Base-by-base conservation (phyloP, 30 jellyfish, hydroid and myxozoan species). In the Cassiopea xamachana region DNA sequence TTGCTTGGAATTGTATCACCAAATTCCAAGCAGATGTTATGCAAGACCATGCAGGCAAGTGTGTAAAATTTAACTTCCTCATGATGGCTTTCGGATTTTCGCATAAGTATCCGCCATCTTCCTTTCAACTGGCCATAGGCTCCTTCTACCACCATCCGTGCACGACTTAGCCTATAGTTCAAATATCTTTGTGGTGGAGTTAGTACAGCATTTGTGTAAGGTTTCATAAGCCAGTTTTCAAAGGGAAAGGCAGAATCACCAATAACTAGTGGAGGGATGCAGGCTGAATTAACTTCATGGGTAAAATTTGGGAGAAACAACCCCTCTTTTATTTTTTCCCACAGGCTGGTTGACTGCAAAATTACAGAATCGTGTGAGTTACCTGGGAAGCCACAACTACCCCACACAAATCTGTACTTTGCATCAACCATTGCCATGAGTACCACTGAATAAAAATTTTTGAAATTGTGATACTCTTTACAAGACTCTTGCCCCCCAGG, bases 391-490 rank as follows among this genome's bases (percentile, higher is more conserved):
- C 97, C 97, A 84, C 89, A 75, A 60, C 94, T 70, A n/a, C 86
- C 94, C 94, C 97, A 83, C 64, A 91, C 77, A 84, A 79, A 91
- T 68, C 94, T 62, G 83, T 79, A 90, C 71, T 90, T 83, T 45
- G 94, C 91, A 48, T 77, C 90, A 14, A 91, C 97, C 91, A 83
- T 60, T 48, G 97, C 97, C 94, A 91, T 91, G 45, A 84, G 83
- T 16, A 91, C 90, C 64, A 81, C 87, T 10, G 94, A 91, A 83
- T 91, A 91, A 84, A 77, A 84, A 13, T 76, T 75, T 51, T 81
- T 89, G 39, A 27, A 27, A 27, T 27, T 27, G 39, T 27, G 39
- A 27, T 27, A 27, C 39, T 27, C 39, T 27, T 27, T 27, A 27
- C 39, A 27, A 27, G 39, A 27, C 39, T 27, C 39, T 27, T 27